phyloP scores from a whole-genome alignment of 53 echinoderm and acorn worm species.

The Echinarachnius parma region DNA sequence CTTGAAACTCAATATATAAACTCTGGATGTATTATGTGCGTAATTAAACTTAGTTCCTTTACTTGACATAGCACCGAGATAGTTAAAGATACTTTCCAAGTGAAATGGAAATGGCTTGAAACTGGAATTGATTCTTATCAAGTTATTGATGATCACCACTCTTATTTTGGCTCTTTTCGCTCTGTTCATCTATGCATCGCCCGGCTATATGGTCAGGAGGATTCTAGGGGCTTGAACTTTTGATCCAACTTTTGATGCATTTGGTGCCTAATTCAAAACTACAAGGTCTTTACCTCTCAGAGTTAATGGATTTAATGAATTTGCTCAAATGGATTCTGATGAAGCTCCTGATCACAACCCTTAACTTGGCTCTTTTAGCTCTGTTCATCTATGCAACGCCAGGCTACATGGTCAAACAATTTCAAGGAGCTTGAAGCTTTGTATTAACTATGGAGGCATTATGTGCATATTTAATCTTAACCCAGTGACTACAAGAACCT shows the following conservation, averaged over 20 bases:
- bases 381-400: slow-evolving; percentile 74
- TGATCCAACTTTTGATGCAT: background rate
- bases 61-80: no score
- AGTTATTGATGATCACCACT: slow-evolving; percentile 42
- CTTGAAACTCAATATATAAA: no score
- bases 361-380: slow-evolving; percentile 54
- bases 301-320: no score
- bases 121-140: slow-evolving; percentile 78
- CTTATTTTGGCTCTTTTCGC: slow-evolving; percentile 60
- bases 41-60: no score
- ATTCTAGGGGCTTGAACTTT: slow-evolving; percentile 12
- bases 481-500: no score
- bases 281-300: no score
- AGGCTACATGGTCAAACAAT: slow-evolving; percentile 70
- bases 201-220: slow-evolving; percentile 82
- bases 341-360: slow-evolving; percentile 42
- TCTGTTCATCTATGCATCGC: slow-evolving; percentile 74
- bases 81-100: no score
- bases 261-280: background rate
- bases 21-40: no score
- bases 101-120: no score
- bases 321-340: slow-evolving; percentile 59
- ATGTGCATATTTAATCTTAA: no score
- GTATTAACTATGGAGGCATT: no score
- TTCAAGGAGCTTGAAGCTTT: slow-evolving; percentile 46